Evolutionary conservation across 2,113 vertebrate species (phyloP).

Genomic region (Dasyornis broadbenti): DNA sequence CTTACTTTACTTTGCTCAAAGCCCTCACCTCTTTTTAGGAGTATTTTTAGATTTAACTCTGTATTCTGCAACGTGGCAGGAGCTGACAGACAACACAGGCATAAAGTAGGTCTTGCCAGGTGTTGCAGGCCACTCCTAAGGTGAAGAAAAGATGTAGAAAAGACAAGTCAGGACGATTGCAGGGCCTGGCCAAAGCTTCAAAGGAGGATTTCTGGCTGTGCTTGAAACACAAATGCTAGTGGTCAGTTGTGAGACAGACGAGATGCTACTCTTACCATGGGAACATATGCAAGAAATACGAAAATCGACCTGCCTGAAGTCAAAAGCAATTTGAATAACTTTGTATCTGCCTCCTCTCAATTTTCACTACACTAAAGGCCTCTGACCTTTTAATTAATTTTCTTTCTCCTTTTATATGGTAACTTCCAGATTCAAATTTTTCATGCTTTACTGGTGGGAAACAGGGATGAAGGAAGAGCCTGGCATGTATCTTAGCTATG

Average conservation of each 20-base stretch:
- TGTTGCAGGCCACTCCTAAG: neutral
- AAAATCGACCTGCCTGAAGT: conserved; percentile 32
- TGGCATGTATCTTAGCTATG: neutral
- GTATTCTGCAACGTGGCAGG: neutral
- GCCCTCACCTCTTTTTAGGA: conserved; percentile 44
- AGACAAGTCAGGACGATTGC: conserved; percentile 20
- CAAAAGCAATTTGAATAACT: conserved; percentile 40
- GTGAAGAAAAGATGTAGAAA: neutral
- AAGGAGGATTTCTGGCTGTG: conserved; percentile 44
- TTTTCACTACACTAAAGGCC: conserved; percentile 4
- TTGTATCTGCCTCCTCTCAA: conserved; percentile 19
- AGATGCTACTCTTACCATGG: conserved; percentile 33
- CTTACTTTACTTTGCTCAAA: conserved; percentile 58
- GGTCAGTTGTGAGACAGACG: conserved; percentile 37
- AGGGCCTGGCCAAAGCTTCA: conserved; percentile 49
- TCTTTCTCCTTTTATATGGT: conserved; percentile 16
- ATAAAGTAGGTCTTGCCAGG: conserved; percentile 30
- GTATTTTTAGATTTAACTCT: conserved; percentile 62
- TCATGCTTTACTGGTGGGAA: neutral
- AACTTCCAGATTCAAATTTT: neutral
- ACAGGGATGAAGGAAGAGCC: neutral
- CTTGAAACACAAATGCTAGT: conserved; percentile 17
- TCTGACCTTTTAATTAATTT: conserved; percentile 42
- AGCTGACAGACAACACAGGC: conserved; percentile 37
- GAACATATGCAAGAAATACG: neutral